Evolutionary conservation across 2,797 vertebrate species (phyloP), one percentile per base, ranked within the genome.

Genomic region (Lateolabrax maculatus): DNA sequence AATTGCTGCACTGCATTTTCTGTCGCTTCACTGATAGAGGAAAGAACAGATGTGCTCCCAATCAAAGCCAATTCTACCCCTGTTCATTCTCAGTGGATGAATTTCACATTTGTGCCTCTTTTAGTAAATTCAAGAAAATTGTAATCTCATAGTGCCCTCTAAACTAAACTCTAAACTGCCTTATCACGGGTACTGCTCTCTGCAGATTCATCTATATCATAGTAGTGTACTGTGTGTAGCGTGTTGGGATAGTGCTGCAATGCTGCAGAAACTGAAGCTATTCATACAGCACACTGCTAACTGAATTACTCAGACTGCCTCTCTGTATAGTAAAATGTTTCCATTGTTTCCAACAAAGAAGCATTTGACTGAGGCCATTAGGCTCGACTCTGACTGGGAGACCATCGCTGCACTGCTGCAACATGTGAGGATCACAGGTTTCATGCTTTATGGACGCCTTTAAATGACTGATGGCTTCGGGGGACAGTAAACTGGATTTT

Each of bases 381-480:
- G 80, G 76, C 77, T 68, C 13, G 19, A 25, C 37, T 51, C 57
- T 79, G 65, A 64, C 58, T 49, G 71, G 31, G 62, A 66, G 76
- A 81, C 52, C 44, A 1, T 48, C 21, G 15, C 78, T 55, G 74
- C 71, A 29, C 83, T 2, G 66, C 75, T 69, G 80, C 48, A 71
- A 74, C 91, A 90, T 88, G 90, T 92, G 91, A 91, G 83, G 25
- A 71, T 90, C 92, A 91, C 83, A 77, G 87, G 83, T 84, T 82
- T 80, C 55, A 3, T 66, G 71, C 77, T 82, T 81, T 71, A 79
- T 51, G 23, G 56, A 21, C 18, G 74, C 52, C 52, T 82, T 76
- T 62, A 77, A 79, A 82, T 74, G 63, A 85, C 70, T 23, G 60
- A 57, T 62, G 75, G 68, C 86, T 81, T 75, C 52, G 46, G 82